Conservation (phyloP, 2,888 invertebrate species). For the Cyclophora albipunctata region DNA sequence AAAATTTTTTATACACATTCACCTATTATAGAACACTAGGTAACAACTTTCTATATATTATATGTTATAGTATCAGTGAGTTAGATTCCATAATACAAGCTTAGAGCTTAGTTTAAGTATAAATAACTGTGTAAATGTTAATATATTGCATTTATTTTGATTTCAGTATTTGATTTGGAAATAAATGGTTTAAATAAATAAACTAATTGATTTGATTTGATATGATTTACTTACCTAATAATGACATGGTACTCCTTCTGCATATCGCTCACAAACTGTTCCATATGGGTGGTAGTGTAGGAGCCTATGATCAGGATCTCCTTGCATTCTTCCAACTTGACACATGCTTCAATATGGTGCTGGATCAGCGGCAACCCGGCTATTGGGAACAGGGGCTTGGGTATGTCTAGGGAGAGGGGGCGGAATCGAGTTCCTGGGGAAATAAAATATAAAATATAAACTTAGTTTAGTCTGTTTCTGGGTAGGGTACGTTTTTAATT, state of each 20-base stretch:
- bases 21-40: no score
- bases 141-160: no score
- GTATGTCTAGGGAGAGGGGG: conserved; percentile 96
- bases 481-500: neutral
- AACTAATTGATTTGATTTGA: no score
- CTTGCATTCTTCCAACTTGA: conserved; percentile 82
- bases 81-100: no score
- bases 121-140: no score
- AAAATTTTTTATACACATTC: no score
- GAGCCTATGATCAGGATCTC: conserved; percentile 97
- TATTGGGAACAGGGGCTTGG: conserved; percentile 97
- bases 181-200: no score
- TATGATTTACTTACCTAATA: conserved; percentile 76
- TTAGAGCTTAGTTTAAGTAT: no score
- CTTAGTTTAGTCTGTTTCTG: no score
- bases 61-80: no score
- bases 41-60: no score
- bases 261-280: conserved; percentile 90
- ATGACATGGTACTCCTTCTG: conserved; percentile 86
- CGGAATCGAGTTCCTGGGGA: conserved; percentile 94
- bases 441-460: neutral
- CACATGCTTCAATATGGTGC: conserved; percentile 97
- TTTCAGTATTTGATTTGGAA: no score
- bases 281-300: conserved; percentile 89
- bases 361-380: conserved; percentile 97